phyloP scores from a whole-genome alignment of 2,888 invertebrate species.

The Scaptomyza polygonia region DNA sequence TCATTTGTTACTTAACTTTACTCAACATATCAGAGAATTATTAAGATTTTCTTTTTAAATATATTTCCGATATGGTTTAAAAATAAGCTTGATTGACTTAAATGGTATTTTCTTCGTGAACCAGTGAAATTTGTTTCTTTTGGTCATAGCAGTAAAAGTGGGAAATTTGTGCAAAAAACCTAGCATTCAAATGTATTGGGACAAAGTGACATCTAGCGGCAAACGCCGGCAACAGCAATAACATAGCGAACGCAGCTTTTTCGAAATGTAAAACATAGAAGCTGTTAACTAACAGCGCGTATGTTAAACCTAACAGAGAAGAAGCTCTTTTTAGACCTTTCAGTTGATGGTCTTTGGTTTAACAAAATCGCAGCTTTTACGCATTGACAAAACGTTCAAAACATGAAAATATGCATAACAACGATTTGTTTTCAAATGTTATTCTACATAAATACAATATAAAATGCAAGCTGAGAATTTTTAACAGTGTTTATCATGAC shows the following conservation, averaged over 20 bases:
- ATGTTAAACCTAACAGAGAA: too few relatives aligned
- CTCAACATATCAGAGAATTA: too few relatives aligned
- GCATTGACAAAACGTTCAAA: too few relatives aligned
- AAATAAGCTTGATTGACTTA: too few relatives aligned
- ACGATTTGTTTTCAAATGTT: too few relatives aligned
- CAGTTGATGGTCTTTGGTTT: too few relatives aligned
- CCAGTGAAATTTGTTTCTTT: background rate
- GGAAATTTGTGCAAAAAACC: background rate
- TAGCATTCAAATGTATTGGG: background rate
- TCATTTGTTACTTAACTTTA: too few relatives aligned
- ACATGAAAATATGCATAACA: too few relatives aligned
- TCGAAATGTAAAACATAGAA: slow-evolving; percentile 17
- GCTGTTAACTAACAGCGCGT: slow-evolving; percentile 1
- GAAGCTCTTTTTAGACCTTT: too few relatives aligned
- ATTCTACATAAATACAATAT: background rate
- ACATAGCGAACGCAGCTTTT: slow-evolving; percentile 9
- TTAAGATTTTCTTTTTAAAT: background rate
- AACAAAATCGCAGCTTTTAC: slow-evolving; percentile 2
- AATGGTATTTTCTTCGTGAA: background rate
- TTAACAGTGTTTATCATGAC: slow-evolving; percentile 28
- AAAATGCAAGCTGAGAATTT: background rate
- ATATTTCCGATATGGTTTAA: background rate
- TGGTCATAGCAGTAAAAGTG: background rate
- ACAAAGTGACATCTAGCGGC: slow-evolving; percentile 32
- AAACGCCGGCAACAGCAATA: background rate